Conservation (phyloP, 2,113 vertebrate species). For the cat (Felis catus) region DNA sequence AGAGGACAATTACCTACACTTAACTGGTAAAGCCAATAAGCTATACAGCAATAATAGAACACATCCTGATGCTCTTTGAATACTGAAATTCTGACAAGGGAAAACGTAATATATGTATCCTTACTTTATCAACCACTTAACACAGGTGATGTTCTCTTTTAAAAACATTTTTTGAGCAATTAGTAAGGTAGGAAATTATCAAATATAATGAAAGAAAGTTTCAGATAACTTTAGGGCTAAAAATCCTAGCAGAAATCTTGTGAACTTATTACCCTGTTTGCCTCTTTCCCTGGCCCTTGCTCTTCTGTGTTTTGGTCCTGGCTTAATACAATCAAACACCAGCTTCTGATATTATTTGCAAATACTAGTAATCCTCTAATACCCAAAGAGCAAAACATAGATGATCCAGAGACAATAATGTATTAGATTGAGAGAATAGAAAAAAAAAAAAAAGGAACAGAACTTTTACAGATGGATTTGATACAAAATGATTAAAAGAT, state of each 20-base stretch:
- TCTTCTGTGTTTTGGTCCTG: neutral
- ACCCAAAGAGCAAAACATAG: neutral
- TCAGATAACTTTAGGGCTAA: neutral
- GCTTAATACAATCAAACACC: neutral
- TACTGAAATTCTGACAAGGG: neutral
- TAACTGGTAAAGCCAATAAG: neutral
- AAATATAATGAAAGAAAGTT: neutral
- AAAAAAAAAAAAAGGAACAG: neutral
- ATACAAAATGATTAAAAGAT: neutral
- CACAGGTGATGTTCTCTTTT: neutral
- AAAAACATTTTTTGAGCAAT: neutral
- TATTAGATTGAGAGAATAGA: neutral
- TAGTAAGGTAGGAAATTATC: neutral
- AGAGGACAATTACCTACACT: neutral
- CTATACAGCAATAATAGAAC: neutral
- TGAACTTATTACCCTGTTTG: neutral
- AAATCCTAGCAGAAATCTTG: neutral
- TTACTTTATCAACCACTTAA: neutral
- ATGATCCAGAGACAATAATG: slow-evolving; percentile 35
- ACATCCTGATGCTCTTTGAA: neutral
- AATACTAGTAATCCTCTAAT: neutral
- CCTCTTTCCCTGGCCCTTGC: neutral
- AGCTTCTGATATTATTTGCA: slow-evolving; percentile 19
- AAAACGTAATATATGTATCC: neutral
- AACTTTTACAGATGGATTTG: neutral